Conservation (phyloP, 2,113 vertebrate genomes). For the Pygoscelis antarcticus region DNA sequence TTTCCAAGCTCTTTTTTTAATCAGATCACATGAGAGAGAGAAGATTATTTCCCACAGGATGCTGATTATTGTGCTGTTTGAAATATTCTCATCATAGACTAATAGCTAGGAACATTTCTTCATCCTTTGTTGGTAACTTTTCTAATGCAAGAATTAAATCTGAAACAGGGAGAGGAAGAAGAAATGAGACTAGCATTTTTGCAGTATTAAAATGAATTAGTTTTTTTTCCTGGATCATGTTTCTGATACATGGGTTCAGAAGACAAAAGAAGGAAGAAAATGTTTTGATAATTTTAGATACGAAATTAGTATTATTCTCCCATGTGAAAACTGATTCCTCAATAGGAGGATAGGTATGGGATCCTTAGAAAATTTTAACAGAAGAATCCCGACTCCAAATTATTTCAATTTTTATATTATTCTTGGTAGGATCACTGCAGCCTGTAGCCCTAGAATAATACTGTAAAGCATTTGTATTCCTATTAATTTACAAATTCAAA, state of each 20-base stretch:
- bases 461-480: not conserved
- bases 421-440: not conserved
- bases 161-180: not conserved
- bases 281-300: not conserved
- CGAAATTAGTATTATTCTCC: not conserved
- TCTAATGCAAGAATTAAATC: not conserved
- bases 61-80: not conserved
- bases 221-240: not conserved
- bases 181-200: not conserved
- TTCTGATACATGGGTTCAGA: not conserved
- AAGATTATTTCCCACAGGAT: not conserved
- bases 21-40: not conserved
- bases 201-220: not conserved
- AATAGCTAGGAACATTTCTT: not conserved
- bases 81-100: not conserved
- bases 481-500: not conserved
- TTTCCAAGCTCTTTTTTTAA: not conserved
- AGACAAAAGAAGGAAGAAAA: not conserved
- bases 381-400: not conserved
- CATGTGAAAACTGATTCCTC: not conserved
- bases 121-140: not conserved
- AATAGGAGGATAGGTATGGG: rapidly evolving
- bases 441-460: not conserved
- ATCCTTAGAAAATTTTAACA: not conserved
- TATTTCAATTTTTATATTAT: not conserved